Conservation (phyloP, 2,888 invertebrate genomes). For the Cerceris rybyensis region DNA sequence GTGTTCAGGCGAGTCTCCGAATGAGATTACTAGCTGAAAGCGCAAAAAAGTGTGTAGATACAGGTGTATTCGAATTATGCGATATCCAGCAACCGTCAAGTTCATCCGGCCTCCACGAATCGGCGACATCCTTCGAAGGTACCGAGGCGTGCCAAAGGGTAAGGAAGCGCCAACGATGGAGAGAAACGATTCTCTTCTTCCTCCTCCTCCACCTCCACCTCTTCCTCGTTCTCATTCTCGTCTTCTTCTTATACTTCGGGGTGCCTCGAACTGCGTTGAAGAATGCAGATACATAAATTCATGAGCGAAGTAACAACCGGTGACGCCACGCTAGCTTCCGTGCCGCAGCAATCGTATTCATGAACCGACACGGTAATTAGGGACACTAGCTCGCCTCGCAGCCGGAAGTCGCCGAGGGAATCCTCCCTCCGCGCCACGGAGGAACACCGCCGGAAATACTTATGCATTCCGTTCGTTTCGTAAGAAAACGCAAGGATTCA, state of each 20-base stretch:
- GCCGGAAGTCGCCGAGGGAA: slow-evolving; percentile 81
- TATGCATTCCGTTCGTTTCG: slow-evolving; percentile 80
- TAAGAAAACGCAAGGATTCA: slow-evolving; percentile 75
- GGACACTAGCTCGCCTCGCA: slow-evolving; percentile 81
- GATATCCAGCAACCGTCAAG: slow-evolving; percentile 37
- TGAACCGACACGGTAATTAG: slow-evolving; percentile 82
- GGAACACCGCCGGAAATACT: slow-evolving; percentile 80
- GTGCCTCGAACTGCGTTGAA: slow-evolving; percentile 75
- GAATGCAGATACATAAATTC: slow-evolving; percentile 82
- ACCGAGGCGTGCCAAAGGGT: slow-evolving; percentile 66
- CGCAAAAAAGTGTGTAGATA: no score
- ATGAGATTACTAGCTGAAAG: no score
- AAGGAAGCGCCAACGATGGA: slow-evolving; percentile 48
- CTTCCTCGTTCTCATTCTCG: slow-evolving; percentile 1
- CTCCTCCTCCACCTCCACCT: not conserved
- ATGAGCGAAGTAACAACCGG: slow-evolving; percentile 81
- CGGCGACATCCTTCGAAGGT: slow-evolving; percentile 62
- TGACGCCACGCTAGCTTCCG: slow-evolving; percentile 82
- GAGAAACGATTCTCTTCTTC: slow-evolving; percentile 37
- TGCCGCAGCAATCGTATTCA: slow-evolving; percentile 81
- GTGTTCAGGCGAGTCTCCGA: no score
- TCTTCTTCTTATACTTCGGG: slow-evolving; percentile 58
- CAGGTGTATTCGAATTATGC: not conserved
- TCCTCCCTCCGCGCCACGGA: slow-evolving; percentile 75
- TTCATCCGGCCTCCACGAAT: slow-evolving; percentile 49